Percentiles rank a stretch among this genome's conserved stretches.
phyloP scores from a whole-genome alignment of 2,113 vertebrate species.

The Dipodomys merriami region DNA sequence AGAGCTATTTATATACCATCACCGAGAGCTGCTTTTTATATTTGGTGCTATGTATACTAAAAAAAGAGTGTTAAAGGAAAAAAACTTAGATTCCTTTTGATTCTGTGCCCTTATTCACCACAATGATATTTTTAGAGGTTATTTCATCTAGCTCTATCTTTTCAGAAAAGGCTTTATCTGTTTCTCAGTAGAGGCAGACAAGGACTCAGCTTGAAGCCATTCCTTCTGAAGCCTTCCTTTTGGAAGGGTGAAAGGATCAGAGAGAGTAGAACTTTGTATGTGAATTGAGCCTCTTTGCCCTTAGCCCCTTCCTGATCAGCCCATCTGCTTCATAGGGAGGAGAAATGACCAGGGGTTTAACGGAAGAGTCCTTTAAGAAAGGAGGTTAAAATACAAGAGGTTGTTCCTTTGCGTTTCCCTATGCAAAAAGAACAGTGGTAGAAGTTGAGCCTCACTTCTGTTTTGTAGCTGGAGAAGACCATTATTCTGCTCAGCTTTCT shows the following conservation, averaged over 20 bases:
- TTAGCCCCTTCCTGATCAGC: conserved; percentile 39
- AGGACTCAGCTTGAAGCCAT: conserved; percentile 74
- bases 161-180: conserved; percentile 77
- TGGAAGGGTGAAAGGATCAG: conserved; percentile 71
- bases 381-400: conserved; percentile 46
- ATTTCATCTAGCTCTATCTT: conserved; percentile 75
- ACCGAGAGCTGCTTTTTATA: conserved; percentile 86
- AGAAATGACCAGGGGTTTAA: conserved; percentile 33
- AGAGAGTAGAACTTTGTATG: conserved; percentile 53
- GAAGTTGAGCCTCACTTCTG: background rate
- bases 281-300: conserved; percentile 60
- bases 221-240: conserved; percentile 56
- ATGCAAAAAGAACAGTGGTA: conserved; percentile 55
- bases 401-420: conserved; percentile 48
- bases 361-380: conserved; percentile 21
- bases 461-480: conserved; percentile 22
- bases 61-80: conserved; percentile 84
- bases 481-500: conserved; percentile 46
- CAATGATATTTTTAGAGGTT: conserved; percentile 83
- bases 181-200: conserved; percentile 59
- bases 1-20: conserved; percentile 89
- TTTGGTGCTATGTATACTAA: conserved; percentile 82
- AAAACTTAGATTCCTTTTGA: conserved; percentile 72
- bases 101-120: conserved; percentile 73
- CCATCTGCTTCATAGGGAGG: conserved; percentile 36